A percentile compares a stretch with the other conserved stretches of the same genome.
Evolutionary conservation across 2,888 invertebrate species (phyloP).

Genomic region (Limnephilus lunatus): DNA sequence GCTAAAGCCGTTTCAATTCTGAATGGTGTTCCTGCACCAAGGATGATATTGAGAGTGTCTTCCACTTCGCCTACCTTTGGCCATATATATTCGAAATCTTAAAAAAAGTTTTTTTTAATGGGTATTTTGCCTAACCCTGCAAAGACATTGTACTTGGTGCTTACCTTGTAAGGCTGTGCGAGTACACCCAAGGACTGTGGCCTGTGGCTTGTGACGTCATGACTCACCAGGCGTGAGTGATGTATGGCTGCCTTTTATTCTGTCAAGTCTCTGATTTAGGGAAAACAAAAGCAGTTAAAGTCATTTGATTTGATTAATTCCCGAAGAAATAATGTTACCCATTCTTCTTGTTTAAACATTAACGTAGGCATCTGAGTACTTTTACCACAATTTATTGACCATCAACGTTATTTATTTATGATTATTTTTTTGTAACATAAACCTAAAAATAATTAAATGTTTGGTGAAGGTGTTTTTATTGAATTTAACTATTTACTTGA

Average conservation of each 20-base stretch:
- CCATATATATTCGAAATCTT: too few species aligned
- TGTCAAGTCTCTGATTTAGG: conserved; percentile 42
- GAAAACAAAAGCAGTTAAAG: conserved; percentile 27
- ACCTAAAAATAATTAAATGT: background rate
- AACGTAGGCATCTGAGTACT: background rate
- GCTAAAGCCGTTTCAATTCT: too few species aligned
- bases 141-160: background rate
- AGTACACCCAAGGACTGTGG: background rate
- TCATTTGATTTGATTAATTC: conserved; percentile 42
- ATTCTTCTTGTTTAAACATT: background rate
- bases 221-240: conserved; percentile 16
- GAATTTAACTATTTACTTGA: background rate
- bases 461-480: background rate
- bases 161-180: background rate
- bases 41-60: too few species aligned
- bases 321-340: conserved; percentile 5
- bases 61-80: too few species aligned
- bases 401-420: background rate
- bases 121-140: background rate
- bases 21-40: too few species aligned
- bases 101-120: too few species aligned
- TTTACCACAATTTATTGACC: background rate
- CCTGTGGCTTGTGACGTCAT: background rate
- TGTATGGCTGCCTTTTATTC: conserved; percentile 44
- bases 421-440: background rate